These are phyloP conservation scores for Neostethus bicornis DNA, from an alignment of 2,797 vertebrate species.

Conservation along the genomic window DNA sequence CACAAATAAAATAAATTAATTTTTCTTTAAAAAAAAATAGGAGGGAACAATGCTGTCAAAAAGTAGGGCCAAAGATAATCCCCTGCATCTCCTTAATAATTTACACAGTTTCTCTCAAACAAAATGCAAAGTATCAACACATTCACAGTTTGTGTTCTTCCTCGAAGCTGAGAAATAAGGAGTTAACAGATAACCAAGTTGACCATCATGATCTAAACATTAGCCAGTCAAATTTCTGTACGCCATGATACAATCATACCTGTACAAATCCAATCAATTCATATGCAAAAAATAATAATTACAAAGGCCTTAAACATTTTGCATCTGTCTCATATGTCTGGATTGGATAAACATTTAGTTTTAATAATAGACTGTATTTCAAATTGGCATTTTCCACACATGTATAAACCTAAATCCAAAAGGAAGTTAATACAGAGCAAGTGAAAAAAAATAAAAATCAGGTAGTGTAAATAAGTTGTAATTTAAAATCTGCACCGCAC, in stretches of 20 bases:
- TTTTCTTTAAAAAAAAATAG: neutral
- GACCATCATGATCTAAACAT: slow-evolving; percentile 35
- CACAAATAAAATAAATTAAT: slow-evolving; percentile 22
- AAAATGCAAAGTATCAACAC: slow-evolving; percentile 52
- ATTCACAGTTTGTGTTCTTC: slow-evolving; percentile 62
- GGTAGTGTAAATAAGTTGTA: slow-evolving; percentile 58
- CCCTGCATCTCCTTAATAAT: slow-evolving; percentile 39
- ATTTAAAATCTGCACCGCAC: slow-evolving; percentile 58
- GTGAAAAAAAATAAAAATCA: slow-evolving; percentile 20
- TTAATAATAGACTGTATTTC: slow-evolving; percentile 16
- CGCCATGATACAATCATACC: slow-evolving; percentile 16
- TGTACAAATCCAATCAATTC: slow-evolving; percentile 47
- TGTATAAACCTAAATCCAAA: slow-evolving; percentile 38
- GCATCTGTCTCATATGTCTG: slow-evolving; percentile 27
- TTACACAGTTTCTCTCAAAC: slow-evolving; percentile 42
- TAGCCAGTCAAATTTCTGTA: slow-evolving; percentile 34
- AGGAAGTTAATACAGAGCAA: slow-evolving; percentile 24
- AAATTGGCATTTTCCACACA: no score
- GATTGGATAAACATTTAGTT: slow-evolving; percentile 26
- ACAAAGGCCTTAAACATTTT: slow-evolving; percentile 18
- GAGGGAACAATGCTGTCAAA: slow-evolving; percentile 35
- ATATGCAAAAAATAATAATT: slow-evolving; percentile 26
- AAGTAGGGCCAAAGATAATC: slow-evolving; percentile 23
- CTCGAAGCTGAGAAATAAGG: slow-evolving; percentile 46
- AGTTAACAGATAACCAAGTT: slow-evolving; percentile 28